Conservation (phyloP, 2,888 invertebrate species). For the Epirrhoe tristata region DNA sequence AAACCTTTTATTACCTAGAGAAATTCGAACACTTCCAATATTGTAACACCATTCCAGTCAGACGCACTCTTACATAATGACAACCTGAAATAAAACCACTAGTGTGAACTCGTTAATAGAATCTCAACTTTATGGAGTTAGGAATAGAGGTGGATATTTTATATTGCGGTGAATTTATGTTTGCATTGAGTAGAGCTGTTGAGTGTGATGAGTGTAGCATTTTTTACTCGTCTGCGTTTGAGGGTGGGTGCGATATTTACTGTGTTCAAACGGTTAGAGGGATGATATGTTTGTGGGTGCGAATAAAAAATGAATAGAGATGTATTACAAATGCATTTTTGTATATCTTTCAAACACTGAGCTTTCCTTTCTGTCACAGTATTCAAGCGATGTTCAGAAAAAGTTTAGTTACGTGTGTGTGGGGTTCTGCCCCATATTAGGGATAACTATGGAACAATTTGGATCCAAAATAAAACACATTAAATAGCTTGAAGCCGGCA, state of each 20-base stretch:
- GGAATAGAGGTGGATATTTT: slow-evolving; percentile 8
- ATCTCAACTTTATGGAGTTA: slow-evolving; percentile 25
- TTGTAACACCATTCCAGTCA: slow-evolving; percentile 48
- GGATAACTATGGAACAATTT: too few species aligned
- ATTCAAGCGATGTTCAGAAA: too few species aligned
- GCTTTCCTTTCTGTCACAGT: too few species aligned
- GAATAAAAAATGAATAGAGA: slow-evolving; percentile 1
- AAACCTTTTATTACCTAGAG: slow-evolving; percentile 50
- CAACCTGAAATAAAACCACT: slow-evolving; percentile 37
- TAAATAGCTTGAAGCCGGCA: too few species aligned
- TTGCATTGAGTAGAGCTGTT: slow-evolving; percentile 51
- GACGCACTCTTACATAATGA: slow-evolving; percentile 54
- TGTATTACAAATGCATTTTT: background rate
- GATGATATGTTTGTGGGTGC: background rate
- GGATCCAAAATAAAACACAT: too few species aligned
- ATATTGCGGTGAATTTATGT: slow-evolving; percentile 35
- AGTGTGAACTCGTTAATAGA: slow-evolving; percentile 1
- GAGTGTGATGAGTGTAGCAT: slow-evolving; percentile 52
- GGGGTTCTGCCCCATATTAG: too few species aligned
- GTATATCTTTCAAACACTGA: background rate
- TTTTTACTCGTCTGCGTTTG: slow-evolving; percentile 51
- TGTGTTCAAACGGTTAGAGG: slow-evolving; percentile 46
- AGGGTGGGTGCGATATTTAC: slow-evolving; percentile 53
- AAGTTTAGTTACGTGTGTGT: too few species aligned
- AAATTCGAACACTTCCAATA: slow-evolving; percentile 45